Percentiles rank a stretch among this genome's conserved stretches.
These are phyloP conservation scores for Acromyrmex charruanus DNA, from an alignment of 1,140 invertebrate genomes.

Conservation along the genomic window DNA sequence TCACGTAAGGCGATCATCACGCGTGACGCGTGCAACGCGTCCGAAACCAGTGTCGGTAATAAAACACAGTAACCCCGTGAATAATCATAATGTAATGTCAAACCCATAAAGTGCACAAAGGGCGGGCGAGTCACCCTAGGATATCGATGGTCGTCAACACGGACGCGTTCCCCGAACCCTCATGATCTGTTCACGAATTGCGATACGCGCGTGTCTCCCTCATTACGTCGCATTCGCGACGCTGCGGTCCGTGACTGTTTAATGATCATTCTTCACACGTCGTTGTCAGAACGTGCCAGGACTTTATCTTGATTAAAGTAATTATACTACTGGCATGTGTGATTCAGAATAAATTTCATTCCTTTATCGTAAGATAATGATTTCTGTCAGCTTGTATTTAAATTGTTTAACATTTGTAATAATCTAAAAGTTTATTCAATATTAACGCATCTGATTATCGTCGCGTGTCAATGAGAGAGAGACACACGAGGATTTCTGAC, in stretches of 20 bases:
- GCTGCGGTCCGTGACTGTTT: conserved; percentile 70
- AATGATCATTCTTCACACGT: conserved; percentile 72
- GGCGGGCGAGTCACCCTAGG: conserved; percentile 65
- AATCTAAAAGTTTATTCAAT: not conserved
- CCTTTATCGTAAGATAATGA: not conserved
- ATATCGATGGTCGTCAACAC: conserved; percentile 54
- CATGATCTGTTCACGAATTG: conserved; percentile 70
- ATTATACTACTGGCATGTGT: not conserved
- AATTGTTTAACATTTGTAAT: conserved; percentile 12
- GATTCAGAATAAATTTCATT: not conserved
- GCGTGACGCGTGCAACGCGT: conserved; percentile 50
- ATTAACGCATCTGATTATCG: conserved; percentile 23
- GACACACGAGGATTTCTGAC: conserved; percentile 57
- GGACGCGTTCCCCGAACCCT: conserved; percentile 31
- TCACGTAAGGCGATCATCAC: conserved; percentile 36
- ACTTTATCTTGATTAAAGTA: conserved; percentile 27
- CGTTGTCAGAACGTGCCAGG: conserved; percentile 41
- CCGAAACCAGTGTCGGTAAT: conserved; percentile 74
- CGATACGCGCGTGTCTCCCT: conserved; percentile 77
- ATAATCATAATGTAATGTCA: conserved; percentile 85
- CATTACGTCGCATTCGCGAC: conserved; percentile 78
- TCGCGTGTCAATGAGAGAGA: not conserved
- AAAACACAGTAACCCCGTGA: conserved; percentile 85
- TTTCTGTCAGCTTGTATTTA: not conserved
- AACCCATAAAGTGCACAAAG: conserved; percentile 85